Conservation (phyloP, 1,140 invertebrate genomes). For the Cyclina sinensis region DNA sequence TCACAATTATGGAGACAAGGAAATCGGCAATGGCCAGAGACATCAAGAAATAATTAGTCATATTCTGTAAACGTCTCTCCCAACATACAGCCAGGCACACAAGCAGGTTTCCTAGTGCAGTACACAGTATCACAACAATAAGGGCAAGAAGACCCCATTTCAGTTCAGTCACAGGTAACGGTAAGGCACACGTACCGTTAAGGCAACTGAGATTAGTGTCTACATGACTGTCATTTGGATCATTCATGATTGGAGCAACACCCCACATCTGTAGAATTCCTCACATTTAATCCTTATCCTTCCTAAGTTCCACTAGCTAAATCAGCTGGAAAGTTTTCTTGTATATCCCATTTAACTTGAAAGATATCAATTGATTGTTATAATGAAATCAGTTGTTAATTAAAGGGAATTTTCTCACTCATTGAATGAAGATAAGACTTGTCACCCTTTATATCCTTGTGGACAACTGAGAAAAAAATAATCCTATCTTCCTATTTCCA, state of each 20-base stretch:
- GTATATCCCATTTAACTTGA: no score
- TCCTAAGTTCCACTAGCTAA: no score
- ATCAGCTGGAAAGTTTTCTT: no score
- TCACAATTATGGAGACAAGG: conserved; percentile 97
- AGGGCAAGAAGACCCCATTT: conserved; percentile 83
- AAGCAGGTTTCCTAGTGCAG: conserved; percentile 96
- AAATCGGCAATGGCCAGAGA: conserved; percentile 98
- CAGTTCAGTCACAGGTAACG: not conserved
- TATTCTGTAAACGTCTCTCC: conserved; percentile 97
- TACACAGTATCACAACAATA: conserved; percentile 92
- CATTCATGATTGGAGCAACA: not conserved
- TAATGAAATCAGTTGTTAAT: no score
- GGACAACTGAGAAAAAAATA: no score
- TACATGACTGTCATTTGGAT: not conserved
- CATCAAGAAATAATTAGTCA: conserved; percentile 99
- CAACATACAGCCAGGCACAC: conserved; percentile 99
- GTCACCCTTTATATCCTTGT: no score
- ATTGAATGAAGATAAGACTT: no score
- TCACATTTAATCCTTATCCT: not conserved
- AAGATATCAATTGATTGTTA: no score
- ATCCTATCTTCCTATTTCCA: no score
- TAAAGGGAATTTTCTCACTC: no score
- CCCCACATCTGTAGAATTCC: not conserved
- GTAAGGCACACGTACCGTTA: conserved; percentile 18
- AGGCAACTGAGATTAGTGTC: conserved; percentile 24